Evolutionary conservation across 2,113 vertebrate species (phyloP), one percentile per base, ranked within the genome.

Genomic region (Oncorhynchus mykiss): DNA sequence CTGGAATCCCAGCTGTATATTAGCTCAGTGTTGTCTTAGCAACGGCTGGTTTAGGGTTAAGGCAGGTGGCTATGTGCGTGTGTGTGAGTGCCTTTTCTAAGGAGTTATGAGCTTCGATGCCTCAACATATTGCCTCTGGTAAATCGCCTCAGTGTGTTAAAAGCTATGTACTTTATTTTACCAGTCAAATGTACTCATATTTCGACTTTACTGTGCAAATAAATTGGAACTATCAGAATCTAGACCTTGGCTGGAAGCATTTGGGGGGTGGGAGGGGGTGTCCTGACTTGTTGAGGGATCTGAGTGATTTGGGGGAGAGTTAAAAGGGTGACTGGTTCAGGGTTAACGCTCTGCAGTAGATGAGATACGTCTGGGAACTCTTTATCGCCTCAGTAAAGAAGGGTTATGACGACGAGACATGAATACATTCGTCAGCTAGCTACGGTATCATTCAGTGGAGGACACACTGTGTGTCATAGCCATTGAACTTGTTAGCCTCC

Each of bases 81-180:
- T 39, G 29, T 72, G 11, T 34, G 0, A 22, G 60, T 81, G 79
- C 18, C 29, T 64, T 82, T 89, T 84, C 70, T 85, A 74, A 64
- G 80, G 81, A 83, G 82, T 82, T 90, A 62, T 79, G 86, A 81
- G 70, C 81, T 84, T 84, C 73, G 68, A 87, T 90, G 83, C 85
- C 75, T 60, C 70, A 9, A 70, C 76, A 72, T 79, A 78, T 84
- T 80, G 76, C 72, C 67, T 39, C 54, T 80, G 83, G 80, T 87
- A 87, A 88, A 86, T 80, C 12, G 62, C 71, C 78, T 80, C 77
- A 82, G 76, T 84, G 82, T 87, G 90, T 88, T 87, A 86, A 86
- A 87, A 84, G 79, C 80, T 75, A 66, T 76, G 78, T 80, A 34
- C 69, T 78, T 72, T 73, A 72, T 83, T 83, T 73, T 84, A 77